Evolutionary conservation across 2,797 vertebrate genomes (phyloP).

Genomic region (Chloroceryle inda): DNA sequence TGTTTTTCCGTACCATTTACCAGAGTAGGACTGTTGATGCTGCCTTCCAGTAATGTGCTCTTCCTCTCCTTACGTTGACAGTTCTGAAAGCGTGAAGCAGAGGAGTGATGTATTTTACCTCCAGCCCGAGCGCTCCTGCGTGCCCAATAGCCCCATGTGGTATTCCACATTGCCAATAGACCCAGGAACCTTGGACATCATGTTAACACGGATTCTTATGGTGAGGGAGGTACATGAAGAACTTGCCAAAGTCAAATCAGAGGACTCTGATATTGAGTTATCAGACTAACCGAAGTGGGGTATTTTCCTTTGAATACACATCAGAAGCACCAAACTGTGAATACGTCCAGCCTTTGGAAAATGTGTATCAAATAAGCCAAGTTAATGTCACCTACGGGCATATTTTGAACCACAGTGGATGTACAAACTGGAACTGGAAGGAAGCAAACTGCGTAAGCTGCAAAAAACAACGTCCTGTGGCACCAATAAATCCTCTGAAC

Average conservation of each 20-base stretch:
- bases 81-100: slow-evolving; percentile 96
- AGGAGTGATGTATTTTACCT: slow-evolving; percentile 96
- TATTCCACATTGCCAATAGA: slow-evolving; percentile 93
- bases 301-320: slow-evolving; percentile 73
- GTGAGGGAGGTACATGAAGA: slow-evolving; percentile 94
- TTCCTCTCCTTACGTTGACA: slow-evolving; percentile 61
- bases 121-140: slow-evolving; percentile 94
- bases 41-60: neutral
- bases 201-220: slow-evolving; percentile 95
- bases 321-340: slow-evolving; percentile 85
- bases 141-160: slow-evolving; percentile 98
- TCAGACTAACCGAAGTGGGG: slow-evolving; percentile 81
- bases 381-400: slow-evolving; percentile 65
- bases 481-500: slow-evolving; percentile 65
- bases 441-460: slow-evolving; percentile 66
- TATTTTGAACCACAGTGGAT: slow-evolving; percentile 74
- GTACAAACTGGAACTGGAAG: slow-evolving; percentile 78
- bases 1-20: neutral
- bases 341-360: slow-evolving; percentile 79
- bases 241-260: slow-evolving; percentile 85
- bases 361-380: slow-evolving; percentile 55
- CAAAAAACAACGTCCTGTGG: slow-evolving; percentile 55
- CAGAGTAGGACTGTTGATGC: neutral
- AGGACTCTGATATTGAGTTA: slow-evolving; percentile 85
- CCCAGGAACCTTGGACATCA: slow-evolving; percentile 91